Evolutionary conservation across 2,797 vertebrate genomes (phyloP).

Genomic region (Chrysocyon brachyurus): DNA sequence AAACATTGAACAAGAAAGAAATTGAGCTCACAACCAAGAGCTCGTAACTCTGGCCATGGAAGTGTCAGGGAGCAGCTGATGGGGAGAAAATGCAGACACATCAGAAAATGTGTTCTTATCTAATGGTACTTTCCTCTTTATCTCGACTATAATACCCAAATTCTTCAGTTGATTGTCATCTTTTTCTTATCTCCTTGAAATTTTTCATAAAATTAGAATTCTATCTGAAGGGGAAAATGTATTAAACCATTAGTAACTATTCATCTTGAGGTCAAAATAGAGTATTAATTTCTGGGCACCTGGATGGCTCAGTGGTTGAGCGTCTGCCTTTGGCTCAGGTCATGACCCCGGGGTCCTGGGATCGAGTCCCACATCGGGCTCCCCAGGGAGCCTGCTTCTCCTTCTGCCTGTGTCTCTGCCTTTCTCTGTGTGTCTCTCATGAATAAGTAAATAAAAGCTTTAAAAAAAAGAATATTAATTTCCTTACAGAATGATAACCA

Average conservation of each 20-base stretch:
- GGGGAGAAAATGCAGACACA: neutral
- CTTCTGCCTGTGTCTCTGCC: too few relatives aligned
- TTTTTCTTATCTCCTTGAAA: neutral
- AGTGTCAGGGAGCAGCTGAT: neutral
- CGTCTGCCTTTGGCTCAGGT: too few relatives aligned
- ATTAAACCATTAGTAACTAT: neutral
- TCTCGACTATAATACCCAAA: neutral
- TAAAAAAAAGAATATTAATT: neutral
- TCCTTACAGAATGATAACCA: neutral
- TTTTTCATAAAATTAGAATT: neutral
- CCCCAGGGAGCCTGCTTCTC: too few relatives aligned
- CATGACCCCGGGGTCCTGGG: too few relatives aligned
- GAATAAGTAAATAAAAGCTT: too few relatives aligned
- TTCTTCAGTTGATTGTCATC: fast-evolving
- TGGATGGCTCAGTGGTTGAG: too few relatives aligned
- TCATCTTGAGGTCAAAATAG: neutral
- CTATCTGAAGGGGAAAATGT: neutral
- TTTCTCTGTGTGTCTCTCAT: too few relatives aligned
- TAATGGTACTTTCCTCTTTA: neutral
- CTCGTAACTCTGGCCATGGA: neutral
- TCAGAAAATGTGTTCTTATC: neutral
- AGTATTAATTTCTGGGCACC: neutral
- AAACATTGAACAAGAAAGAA: neutral
- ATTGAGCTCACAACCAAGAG: neutral
- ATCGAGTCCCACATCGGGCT: too few relatives aligned